Base-by-base conservation (phyloP, 2,113 vertebrate genomes). In the Oncorhynchus nerka region DNA sequence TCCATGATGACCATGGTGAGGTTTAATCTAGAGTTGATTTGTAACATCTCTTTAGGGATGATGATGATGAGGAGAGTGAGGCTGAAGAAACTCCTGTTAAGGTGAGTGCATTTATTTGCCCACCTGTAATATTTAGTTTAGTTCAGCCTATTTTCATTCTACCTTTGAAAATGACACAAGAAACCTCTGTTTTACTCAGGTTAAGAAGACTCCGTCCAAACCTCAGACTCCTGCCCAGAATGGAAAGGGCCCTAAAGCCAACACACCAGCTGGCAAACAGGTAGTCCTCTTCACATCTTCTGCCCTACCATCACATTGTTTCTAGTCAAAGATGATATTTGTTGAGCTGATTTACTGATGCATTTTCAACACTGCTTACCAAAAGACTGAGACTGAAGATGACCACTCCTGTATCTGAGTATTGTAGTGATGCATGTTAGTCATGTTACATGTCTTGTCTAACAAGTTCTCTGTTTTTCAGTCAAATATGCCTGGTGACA, bases 401-500 rank as follows among this genome's bases (percentile, higher is more conserved):
- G 6, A 75, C 69, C 74, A 62, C n/a, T 62, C 59, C n/a, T 12
- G 24, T 26, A 9, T 9, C 24, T 32, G 65, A 45, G 39, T 11
- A 12, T 45, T 24, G 28, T 62, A 32, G 3, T 16, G 19, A 19
- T 73, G 4, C 3, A 16, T 16, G 49, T 51, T 16, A 15, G 15
- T 55, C 15, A 49, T 59, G 4, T 59, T 26, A 30, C 24, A 30
- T 67, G 24, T 67, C n/a, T 45, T 45, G 39, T 45, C 39, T 45
- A 11, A 45, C 9, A 15, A 73, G 57, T 62, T 28, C 69, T 24
- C 3, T 34, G 4, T 1, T 49, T 12, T 45, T 45, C 39, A 91
- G 85, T 77, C 83, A 6, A 91, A 97, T 91, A 95, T 94, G 24
- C 95, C 95, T 71, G 93, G 95, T 71, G 94, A 93, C 78, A 94